phyloP scores from a whole-genome alignment of 2,113 vertebrate genomes.

The Myodes glareolus region DNA sequence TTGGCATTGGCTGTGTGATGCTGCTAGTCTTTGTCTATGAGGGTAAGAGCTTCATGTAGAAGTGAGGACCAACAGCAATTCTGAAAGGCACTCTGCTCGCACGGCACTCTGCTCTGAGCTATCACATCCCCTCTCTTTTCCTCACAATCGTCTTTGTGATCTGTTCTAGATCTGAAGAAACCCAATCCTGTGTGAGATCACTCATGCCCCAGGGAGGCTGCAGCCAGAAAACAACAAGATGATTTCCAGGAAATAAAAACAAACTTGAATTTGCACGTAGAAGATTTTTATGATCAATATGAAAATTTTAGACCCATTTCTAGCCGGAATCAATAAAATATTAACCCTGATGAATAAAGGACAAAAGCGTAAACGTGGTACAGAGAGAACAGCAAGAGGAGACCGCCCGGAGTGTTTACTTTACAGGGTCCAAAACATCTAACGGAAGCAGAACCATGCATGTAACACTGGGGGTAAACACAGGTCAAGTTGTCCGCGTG shows the following conservation, averaged over 20 bases:
- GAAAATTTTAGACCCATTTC: neutral
- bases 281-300: neutral
- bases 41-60: neutral
- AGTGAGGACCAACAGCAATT: neutral
- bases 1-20: neutral
- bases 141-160: neutral
- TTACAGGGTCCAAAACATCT: neutral
- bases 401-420: neutral
- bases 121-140: neutral
- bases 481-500: accelerated
- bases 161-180: neutral
- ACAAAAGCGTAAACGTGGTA: neutral
- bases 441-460: neutral
- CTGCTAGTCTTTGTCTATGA: neutral
- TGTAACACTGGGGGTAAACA: neutral
- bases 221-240: neutral
- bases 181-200: neutral
- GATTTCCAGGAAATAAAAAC: neutral
- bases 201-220: neutral
- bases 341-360: neutral
- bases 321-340: neutral
- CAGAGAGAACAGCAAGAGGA: neutral
- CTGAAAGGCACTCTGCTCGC: neutral
- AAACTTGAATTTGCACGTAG: neutral
- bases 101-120: neutral